Base-by-base conservation (phyloP, 2,888 invertebrate genomes). In the Linyphia triangularis region DNA sequence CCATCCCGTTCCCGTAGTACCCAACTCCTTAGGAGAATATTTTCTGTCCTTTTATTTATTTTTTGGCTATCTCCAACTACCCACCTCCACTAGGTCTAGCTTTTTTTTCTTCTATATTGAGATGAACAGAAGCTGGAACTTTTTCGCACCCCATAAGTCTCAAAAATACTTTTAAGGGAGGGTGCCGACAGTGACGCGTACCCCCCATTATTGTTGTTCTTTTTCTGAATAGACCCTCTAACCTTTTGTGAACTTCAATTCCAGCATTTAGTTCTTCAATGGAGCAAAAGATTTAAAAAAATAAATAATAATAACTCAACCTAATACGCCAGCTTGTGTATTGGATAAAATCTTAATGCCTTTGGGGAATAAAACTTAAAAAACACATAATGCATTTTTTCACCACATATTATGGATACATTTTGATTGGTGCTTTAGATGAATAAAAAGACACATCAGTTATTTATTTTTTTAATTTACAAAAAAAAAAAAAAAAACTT, bases 1-100 rank as follows among this genome's bases (percentile, higher is more conserved):
- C 72, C 86, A 86, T 86, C 86, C 81, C 73, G 73, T 79, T 85
- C 79, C 33, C 69, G 78, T 79, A 79, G 63, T 57, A 86, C 83
- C 33, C 84, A 65, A 77, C 86, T 88, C 75, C 81, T 88, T 81
- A 73, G 86, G 73, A 67, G 72, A 70, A 72, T 75, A 81, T 88
- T 81, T 88, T 81, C 75, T 57, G 40, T 63, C 51, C 30, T 73
- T 33, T 73, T 70, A 30, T 84, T 75, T 78, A 61, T 81, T 86
- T 59, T 57, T 40, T 67, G 37, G 73, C 81, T 75, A 75, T 88
- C 73, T 81, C 16, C 65, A 67, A 82, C 82, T 82, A 82, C 40
- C 67, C 70, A 28, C 75, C 75, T 59, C 19, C 28, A 28, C 63
- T 16, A 2, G 30, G 33, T 40, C 67, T 67, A 30, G 26, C 40